phyloP scores from a whole-genome alignment of 2,113 vertebrate genomes.

The Seriola aureovittata region DNA sequence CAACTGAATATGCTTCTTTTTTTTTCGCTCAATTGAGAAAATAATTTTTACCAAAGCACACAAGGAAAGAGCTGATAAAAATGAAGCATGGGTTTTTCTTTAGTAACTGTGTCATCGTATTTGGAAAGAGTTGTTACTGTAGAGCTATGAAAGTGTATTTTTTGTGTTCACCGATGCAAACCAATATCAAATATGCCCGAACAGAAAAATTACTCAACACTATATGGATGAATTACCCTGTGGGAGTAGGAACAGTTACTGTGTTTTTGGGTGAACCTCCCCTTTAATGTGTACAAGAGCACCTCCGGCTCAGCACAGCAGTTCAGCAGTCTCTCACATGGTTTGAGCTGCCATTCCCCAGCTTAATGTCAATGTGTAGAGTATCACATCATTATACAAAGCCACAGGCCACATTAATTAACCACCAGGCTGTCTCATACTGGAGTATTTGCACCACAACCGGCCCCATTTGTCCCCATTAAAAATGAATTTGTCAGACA shows the following conservation, averaged over 20 bases:
- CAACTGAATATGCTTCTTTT: not conserved
- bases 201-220: not conserved
- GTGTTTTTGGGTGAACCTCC: constrained; percentile 1
- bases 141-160: not conserved
- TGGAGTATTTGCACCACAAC: constrained; percentile 54
- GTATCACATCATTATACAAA: constrained; percentile 41
- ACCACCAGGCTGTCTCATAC: constrained; percentile 42
- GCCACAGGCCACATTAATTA: constrained; percentile 67
- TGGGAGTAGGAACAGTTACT: not conserved
- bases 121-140: not conserved
- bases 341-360: constrained; percentile 48
- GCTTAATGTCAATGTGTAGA: constrained; percentile 42
- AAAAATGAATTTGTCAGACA: constrained; percentile 71
- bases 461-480: constrained; percentile 67
- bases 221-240: not conserved
- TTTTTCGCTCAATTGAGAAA: not conserved
- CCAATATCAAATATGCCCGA: not conserved
- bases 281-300: not conserved
- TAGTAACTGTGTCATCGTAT: not conserved
- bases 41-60: not conserved
- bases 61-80: too few relatives aligned
- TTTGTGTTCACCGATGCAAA: not conserved
- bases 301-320: not conserved
- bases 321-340: constrained; percentile 20
- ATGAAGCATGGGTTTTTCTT: not conserved